Evolutionary conservation across 1,140 invertebrate species (phyloP).

Genomic region (Drosophila simulans): DNA sequence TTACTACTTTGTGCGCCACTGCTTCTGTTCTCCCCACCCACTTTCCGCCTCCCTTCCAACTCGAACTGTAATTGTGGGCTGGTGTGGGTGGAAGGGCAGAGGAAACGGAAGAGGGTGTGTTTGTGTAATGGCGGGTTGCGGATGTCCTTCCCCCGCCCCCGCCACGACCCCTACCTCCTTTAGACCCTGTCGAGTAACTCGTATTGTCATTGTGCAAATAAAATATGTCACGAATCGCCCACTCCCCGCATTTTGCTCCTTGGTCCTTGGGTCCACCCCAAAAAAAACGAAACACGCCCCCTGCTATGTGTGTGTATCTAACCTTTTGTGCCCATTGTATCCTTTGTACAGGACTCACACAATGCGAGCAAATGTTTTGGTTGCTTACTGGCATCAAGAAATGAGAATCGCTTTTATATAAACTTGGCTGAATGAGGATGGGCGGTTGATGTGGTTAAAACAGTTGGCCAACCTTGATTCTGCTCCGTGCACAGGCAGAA

Average conservation of each 20-base stretch:
- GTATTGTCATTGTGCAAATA: conserved; percentile 84
- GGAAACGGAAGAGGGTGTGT: conserved; percentile 56
- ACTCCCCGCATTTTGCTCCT: conserved; percentile 40
- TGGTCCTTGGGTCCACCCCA: conserved; percentile 33
- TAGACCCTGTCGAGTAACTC: conserved; percentile 64
- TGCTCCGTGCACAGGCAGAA: conserved; percentile 8
- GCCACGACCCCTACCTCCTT: not conserved
- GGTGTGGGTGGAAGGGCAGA: conserved; percentile 15
- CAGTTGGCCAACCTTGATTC: conserved; percentile 41
- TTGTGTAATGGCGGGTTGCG: conserved; percentile 72
- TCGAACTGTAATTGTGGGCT: conserved; percentile 46
- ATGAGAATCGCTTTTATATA: conserved; percentile 80
- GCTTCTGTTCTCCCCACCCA: conserved; percentile 26
- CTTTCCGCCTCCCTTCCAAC: not conserved
- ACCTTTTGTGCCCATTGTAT: conserved; percentile 78
- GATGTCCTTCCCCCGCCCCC: conserved; percentile 23
- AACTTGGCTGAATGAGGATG: conserved; percentile 60
- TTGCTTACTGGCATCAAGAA: conserved; percentile 40
- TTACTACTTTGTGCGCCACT: conserved; percentile 75
- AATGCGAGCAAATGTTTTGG: conserved; percentile 65
- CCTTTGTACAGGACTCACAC: conserved; percentile 55
- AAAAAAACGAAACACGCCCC: conserved; percentile 64
- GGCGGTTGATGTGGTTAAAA: conserved; percentile 43
- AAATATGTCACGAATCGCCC: conserved; percentile 84
- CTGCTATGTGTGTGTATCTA: conserved; percentile 56